Conservation (phyloP, 2,797 vertebrate species). For the Oreochromis grahami region DNA sequence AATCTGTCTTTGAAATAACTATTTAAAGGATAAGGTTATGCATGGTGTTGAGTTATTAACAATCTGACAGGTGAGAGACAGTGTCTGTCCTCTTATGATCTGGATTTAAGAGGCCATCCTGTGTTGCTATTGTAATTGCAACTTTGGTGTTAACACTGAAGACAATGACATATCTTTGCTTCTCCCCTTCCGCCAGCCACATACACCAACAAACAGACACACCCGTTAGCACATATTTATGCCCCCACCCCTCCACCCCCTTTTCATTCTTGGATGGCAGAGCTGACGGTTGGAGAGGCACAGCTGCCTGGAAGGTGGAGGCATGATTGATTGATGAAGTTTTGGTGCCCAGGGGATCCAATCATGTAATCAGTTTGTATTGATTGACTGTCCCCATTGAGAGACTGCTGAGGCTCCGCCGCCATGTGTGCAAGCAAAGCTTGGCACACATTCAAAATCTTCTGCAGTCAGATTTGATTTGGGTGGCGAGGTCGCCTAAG, state of each 20-base stretch:
- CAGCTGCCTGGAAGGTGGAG: conserved; percentile 63
- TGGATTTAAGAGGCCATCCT: background rate
- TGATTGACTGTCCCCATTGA: conserved; percentile 68
- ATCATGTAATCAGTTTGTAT: conserved; percentile 75
- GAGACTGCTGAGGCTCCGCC: conserved; percentile 47
- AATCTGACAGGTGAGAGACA: conserved; percentile 2
- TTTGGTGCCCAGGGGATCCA: conserved; percentile 68
- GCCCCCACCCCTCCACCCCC: background rate
- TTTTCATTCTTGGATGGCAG: conserved; percentile 18
- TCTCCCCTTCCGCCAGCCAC: background rate
- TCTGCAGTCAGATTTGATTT: conserved; percentile 51
- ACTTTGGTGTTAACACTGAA: conserved; percentile 2
- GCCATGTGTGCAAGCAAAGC: conserved; percentile 8
- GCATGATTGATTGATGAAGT: conserved; percentile 71
- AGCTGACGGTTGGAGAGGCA: conserved; percentile 28
- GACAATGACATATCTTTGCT: background rate
- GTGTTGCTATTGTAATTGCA: background rate
- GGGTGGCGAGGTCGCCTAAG: conserved; percentile 7
- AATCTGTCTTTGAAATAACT: conserved; percentile 17
- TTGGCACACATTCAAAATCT: conserved; percentile 47
- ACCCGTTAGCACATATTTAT: background rate
- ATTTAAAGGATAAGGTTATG: conserved; percentile 5
- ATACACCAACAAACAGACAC: background rate
- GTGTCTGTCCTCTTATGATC: background rate
- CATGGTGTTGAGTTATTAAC: background rate